Percentiles rank a stretch among this genome's conserved stretches.
phyloP scores from a whole-genome alignment of 2,888 invertebrate species.

The Podotricha telesiphe region DNA sequence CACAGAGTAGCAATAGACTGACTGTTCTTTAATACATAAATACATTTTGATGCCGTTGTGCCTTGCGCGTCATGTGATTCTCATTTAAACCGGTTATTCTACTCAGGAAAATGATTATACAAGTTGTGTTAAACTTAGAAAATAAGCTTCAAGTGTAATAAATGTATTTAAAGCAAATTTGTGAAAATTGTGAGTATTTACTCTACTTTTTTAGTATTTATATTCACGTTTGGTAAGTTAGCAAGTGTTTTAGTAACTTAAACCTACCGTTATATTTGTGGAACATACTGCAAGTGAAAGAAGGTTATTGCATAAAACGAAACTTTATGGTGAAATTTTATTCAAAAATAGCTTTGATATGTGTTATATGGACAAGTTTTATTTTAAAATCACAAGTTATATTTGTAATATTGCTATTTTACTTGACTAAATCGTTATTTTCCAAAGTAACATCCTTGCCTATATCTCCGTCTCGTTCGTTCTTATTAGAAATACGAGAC shows the following conservation, averaged over 20 bases:
- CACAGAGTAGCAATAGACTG: slow-evolving; percentile 3
- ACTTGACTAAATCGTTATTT: not conserved
- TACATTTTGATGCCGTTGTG: not conserved
- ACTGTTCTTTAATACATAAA: slow-evolving; percentile 10
- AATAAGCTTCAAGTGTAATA: slow-evolving; percentile 1
- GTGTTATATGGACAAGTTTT: not conserved
- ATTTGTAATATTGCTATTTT: not conserved
- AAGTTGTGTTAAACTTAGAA: slow-evolving; percentile 5
- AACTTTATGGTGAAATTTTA: not conserved
- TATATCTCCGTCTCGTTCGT: not conserved
- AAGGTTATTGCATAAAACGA: not conserved
- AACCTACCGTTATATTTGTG: not conserved
- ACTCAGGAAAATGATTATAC: not conserved
- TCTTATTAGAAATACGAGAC: slow-evolving; percentile 13
- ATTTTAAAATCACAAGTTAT: not conserved
- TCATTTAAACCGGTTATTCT: slow-evolving; percentile 5
- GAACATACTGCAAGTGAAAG: not conserved
- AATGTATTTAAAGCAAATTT: slow-evolving; percentile 7
- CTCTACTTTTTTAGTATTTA: not conserved
- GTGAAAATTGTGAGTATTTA: slow-evolving; percentile 11
- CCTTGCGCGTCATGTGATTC: slow-evolving; percentile 2
- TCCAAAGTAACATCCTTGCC: not conserved
- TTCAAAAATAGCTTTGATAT: not conserved
- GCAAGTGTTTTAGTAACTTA: not conserved
- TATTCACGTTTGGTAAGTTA: not conserved